Evolutionary conservation across 2,888 invertebrate species (phyloP), one percentile per base, ranked within the genome.

Genomic region (Apamea epomidion): DNA sequence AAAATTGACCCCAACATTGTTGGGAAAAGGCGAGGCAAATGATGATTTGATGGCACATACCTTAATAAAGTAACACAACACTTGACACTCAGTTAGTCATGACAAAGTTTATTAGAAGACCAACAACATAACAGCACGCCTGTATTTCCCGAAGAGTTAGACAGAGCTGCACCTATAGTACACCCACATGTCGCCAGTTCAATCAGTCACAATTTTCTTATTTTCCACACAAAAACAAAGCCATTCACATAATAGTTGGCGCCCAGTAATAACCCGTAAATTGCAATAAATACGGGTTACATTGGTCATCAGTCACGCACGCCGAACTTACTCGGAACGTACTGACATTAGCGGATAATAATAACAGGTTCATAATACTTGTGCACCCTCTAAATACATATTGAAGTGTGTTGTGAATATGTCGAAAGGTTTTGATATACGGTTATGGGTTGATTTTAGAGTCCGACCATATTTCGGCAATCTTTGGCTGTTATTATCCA

Each of bases 221-320:
- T 45, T 45, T n/a, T 18, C 1, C 25, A 60, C 18, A 83, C 12
- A 67, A 70, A 78, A 77, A 73, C 51, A 74, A 79, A 77, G 54
- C 21, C 51, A 62, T 77, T 73, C 25, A 42, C 29, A 62, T 80
- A 80, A 77, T 80, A 65, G 74, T 78, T 67, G 74, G 75, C 32
- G 79, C 54, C 37, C 70, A 37, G 79, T 87, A 87, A 87, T 86
- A 82, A 83, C 83, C 72, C 74, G 74, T 69, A 82, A 85, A 83
- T 85, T 74, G 82, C 79, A 88, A 87, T 88, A 88, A 88, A 82
- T 82, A 85, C 76, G 45, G 87, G 80, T 51, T 85, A 87, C 79
- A 82, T 74, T 79, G 74, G 87, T 82, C 84, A 88, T 87, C 72
- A 76, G 88, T 88, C 88, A 88, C 88, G 88, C 88, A 64, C 86